Conservation (phyloP, 2,113 vertebrate species). For the Microcebus ravelobensis region DNA sequence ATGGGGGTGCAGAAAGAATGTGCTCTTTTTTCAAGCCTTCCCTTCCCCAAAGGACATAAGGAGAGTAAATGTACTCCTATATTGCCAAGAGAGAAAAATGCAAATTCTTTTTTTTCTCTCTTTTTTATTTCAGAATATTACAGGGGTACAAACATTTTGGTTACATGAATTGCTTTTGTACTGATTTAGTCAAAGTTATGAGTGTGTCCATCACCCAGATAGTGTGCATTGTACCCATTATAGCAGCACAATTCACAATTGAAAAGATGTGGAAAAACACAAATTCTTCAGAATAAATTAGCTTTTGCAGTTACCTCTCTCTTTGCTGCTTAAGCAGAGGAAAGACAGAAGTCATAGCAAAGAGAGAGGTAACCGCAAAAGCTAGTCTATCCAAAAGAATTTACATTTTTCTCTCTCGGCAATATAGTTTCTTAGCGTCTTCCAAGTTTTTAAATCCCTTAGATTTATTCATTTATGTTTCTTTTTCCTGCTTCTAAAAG, state of each 20-base stretch:
- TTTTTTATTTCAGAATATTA: no score
- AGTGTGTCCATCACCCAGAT: no score
- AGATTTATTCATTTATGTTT: neutral
- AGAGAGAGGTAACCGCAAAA: neutral
- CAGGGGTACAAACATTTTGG: no score
- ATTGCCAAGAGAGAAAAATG: neutral
- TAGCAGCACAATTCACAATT: no score
- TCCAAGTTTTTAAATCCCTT: conserved; percentile 21
- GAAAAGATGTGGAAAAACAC: no score
- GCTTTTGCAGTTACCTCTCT: neutral
- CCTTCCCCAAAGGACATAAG: neutral
- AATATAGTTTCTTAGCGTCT: neutral
- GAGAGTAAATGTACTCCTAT: neutral
- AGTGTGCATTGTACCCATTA: no score
- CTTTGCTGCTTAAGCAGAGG: neutral
- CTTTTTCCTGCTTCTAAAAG: conserved; percentile 4
- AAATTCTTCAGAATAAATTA: neutral
- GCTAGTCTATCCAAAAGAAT: neutral
- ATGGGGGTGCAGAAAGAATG: neutral
- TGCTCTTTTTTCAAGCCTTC: neutral
- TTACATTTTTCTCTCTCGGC: neutral
- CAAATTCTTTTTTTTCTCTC: neutral
- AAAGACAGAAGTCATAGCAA: neutral
- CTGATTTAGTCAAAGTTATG: no score
- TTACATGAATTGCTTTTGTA: no score